Conservation (phyloP, 2,113 vertebrate species). For the Tauraco erythrolophus region DNA sequence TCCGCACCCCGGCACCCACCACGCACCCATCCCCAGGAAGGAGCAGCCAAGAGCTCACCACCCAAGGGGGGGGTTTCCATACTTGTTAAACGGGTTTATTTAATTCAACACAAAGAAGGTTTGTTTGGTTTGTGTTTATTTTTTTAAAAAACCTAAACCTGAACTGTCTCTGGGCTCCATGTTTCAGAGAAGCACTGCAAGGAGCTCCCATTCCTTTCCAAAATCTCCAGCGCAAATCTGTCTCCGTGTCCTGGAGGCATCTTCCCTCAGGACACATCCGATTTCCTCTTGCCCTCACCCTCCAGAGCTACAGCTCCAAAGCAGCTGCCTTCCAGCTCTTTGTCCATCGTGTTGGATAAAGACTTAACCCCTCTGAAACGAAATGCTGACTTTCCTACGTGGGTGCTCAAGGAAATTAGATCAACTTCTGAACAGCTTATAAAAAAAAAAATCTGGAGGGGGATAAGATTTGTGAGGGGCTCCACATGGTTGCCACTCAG, state of each 20-base stretch:
- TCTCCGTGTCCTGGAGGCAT: fast-evolving
- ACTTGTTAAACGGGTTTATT: fast-evolving
- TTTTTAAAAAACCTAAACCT: background rate
- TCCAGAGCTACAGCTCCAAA: background rate
- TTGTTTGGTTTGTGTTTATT: background rate
- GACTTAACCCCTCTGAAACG: background rate
- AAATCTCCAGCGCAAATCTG: background rate
- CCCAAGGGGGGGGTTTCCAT: background rate
- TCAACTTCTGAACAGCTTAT: background rate
- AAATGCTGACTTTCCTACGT: fast-evolving
- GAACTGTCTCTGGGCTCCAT: fast-evolving
- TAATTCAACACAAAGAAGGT: background rate
- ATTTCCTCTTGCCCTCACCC: background rate
- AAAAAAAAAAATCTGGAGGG: background rate
- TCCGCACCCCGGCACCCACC: fast-evolving
- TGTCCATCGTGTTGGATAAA: background rate
- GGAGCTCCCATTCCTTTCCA: background rate
- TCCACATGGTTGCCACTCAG: background rate
- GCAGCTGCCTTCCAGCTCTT: background rate
- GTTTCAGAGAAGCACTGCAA: too few relatives aligned
- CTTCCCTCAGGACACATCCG: background rate
- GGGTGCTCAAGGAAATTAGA: background rate
- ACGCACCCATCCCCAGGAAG: background rate
- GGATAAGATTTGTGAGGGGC: background rate
- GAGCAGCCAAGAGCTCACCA: fast-evolving